Evolutionary conservation across 2,888 invertebrate genomes (phyloP).

Genomic region (Phyllotreta cruciferae): DNA sequence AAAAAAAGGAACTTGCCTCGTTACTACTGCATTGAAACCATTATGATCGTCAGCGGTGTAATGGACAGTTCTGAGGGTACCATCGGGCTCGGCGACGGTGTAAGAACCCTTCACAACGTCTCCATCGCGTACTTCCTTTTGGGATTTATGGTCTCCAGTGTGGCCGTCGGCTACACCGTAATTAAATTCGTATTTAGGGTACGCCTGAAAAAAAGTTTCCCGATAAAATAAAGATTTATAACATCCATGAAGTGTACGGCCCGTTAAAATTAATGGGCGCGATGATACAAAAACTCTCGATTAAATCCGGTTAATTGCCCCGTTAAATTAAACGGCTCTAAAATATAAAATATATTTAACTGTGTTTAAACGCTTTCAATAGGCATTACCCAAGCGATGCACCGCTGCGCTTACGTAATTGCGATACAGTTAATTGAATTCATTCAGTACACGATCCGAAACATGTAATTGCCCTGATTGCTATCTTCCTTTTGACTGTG

Average conservation of each 20-base stretch:
- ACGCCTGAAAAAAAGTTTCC: constrained; percentile 51
- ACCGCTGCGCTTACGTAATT: constrained; percentile 25
- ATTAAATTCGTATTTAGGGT: constrained; percentile 70
- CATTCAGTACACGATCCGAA: constrained; percentile 31
- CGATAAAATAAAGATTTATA: not conserved
- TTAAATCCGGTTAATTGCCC: not conserved
- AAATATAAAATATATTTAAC: too few species aligned
- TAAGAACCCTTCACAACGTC: constrained; percentile 70
- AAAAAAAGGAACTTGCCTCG: constrained; percentile 59
- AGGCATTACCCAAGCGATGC: not conserved
- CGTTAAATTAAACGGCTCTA: not conserved
- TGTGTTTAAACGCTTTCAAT: too few species aligned
- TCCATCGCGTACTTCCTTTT: constrained; percentile 63
- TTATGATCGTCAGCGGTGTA: constrained; percentile 75
- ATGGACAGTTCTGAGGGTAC: constrained; percentile 63
- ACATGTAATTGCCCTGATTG: constrained; percentile 34
- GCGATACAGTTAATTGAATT: constrained; percentile 31
- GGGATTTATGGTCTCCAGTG: constrained; percentile 65
- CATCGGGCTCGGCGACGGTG: constrained; percentile 60
- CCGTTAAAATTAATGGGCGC: not conserved
- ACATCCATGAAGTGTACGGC: not conserved
- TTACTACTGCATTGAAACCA: constrained; percentile 75
- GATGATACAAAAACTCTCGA: not conserved
- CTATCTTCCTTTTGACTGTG: constrained; percentile 32
- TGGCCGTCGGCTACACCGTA: constrained; percentile 71